These are phyloP conservation scores for Cricetomys ansorgei DNA, from an alignment of 2,113 vertebrate genomes.

Conservation along the genomic window DNA sequence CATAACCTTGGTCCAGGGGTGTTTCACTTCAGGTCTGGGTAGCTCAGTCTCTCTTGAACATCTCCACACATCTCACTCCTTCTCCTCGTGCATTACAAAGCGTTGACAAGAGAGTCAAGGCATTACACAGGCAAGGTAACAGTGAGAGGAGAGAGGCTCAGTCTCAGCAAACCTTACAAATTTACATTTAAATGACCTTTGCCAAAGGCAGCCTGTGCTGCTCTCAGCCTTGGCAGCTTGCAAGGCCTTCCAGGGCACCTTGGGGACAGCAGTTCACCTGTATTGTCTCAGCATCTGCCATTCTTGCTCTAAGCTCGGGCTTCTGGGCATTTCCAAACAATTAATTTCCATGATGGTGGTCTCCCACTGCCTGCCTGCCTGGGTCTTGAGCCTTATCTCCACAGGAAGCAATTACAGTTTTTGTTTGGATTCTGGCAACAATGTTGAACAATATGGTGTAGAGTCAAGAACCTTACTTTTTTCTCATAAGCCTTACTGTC, in stretches of 20 bases:
- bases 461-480: neutral
- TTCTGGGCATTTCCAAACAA: neutral
- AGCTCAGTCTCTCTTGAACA: rapidly evolving
- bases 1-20: rapidly evolving
- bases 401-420: slow-evolving; percentile 2
- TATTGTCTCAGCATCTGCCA: neutral
- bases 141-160: neutral
- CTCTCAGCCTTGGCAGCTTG: neutral
- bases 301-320: neutral
- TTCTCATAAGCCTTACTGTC: neutral
- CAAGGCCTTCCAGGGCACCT: neutral
- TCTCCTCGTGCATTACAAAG: rapidly evolving
- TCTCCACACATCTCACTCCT: neutral
- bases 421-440: neutral
- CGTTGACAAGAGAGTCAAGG: neutral
- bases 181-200: slow-evolving; percentile 30
- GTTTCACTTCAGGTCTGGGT: neutral
- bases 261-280: neutral
- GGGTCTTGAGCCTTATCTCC: neutral
- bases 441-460: neutral
- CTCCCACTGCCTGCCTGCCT: neutral
- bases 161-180: neutral
- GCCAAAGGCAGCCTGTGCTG: neutral
- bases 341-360: neutral
- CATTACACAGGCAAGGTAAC: neutral